Conservation (phyloP, 2,888 invertebrate species). For the Dione juno region DNA sequence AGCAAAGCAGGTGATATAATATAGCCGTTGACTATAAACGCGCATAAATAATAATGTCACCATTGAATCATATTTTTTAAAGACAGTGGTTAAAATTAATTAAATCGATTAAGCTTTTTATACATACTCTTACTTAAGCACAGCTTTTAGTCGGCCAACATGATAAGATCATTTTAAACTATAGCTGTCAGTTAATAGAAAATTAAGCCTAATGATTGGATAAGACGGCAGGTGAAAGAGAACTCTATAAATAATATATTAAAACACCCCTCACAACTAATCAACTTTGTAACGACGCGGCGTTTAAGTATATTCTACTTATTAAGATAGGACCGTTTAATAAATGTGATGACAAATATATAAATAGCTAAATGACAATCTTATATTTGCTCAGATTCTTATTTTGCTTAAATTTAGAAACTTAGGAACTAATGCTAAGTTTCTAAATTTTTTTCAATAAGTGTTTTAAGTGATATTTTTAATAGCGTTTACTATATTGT, state of each 20-base stretch:
- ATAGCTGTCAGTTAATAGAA: constrained; percentile 30
- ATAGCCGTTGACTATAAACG: constrained; percentile 13
- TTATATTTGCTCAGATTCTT: neutral
- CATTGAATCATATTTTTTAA: constrained; percentile 22
- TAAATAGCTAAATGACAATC: neutral
- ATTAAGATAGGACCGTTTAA: neutral
- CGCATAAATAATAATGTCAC: constrained; percentile 9
- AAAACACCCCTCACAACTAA: constrained; percentile 9
- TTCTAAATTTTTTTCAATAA: too few relatives aligned
- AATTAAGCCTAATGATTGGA: constrained; percentile 26
- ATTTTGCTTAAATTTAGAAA: too few relatives aligned
- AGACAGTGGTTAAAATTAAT: constrained; percentile 24
- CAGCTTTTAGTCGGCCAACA: constrained; percentile 13
- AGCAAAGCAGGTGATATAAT: constrained; percentile 14
- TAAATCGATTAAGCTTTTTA: constrained; percentile 30
- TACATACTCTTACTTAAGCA: constrained; percentile 12
- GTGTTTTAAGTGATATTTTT: too few relatives aligned
- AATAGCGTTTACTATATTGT: too few relatives aligned
- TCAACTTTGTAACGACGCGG: constrained; percentile 16
- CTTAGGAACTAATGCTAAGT: too few relatives aligned
- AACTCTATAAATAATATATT: constrained; percentile 3
- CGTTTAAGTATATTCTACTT: constrained; percentile 3
- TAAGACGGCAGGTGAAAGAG: constrained; percentile 28
- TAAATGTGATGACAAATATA: neutral
- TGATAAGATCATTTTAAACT: constrained; percentile 27